Conservation (phyloP, 2,113 vertebrate genomes). For the Eira barbara region DNA sequence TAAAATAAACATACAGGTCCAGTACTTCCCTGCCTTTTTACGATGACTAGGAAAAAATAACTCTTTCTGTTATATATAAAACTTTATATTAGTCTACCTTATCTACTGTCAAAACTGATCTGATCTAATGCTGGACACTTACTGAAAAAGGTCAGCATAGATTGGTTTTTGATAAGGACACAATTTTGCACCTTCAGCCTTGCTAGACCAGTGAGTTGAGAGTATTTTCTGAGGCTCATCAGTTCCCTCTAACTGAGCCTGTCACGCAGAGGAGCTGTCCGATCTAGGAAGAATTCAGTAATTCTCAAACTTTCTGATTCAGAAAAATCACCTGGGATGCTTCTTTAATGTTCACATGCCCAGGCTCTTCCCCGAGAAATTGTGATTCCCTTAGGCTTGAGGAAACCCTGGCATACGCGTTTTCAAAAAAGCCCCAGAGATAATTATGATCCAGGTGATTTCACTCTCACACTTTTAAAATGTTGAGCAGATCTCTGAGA, state of each 20-base stretch:
- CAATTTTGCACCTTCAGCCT: neutral
- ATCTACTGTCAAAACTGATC: neutral
- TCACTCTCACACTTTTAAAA: neutral
- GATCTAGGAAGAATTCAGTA: neutral
- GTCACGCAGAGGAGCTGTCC: neutral
- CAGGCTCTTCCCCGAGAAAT: neutral
- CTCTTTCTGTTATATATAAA: neutral
- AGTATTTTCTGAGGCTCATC: neutral
- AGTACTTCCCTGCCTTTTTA: neutral
- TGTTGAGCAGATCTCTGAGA: neutral
- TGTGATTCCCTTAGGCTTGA: neutral
- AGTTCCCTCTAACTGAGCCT: neutral
- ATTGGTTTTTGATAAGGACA: conserved; percentile 5
- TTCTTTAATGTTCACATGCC: neutral
- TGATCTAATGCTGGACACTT: neutral
- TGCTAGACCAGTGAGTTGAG: neutral
- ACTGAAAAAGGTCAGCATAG: neutral
- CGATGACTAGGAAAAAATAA: neutral
- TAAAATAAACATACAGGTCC: neutral
- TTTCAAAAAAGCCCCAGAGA: neutral
- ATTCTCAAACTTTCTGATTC: neutral
- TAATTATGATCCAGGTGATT: neutral
- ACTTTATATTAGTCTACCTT: neutral
- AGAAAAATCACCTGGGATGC: neutral
- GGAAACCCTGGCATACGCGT: accelerated